Evolutionary conservation across 2,113 vertebrate genomes (phyloP).

Genomic region (Spheniscus mendiculus): DNA sequence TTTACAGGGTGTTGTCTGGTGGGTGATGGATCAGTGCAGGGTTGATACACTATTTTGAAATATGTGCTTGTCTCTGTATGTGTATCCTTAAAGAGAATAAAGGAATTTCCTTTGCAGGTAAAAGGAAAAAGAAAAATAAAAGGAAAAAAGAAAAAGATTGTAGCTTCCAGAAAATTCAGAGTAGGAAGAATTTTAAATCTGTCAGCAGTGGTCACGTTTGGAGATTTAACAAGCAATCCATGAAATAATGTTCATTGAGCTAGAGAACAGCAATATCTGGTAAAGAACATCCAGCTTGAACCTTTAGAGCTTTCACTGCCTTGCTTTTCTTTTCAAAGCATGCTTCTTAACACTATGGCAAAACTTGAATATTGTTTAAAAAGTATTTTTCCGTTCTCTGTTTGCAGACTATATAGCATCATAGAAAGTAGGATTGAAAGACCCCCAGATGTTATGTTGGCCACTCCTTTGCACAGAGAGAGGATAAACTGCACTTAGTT

Average conservation of each 20-base stretch:
- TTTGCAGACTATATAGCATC: not conserved
- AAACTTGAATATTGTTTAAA: not conserved
- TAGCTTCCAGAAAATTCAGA: not conserved
- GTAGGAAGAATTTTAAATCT: not conserved
- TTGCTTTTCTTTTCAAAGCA: not conserved
- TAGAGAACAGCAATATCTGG: not conserved
- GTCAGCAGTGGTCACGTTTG: not conserved
- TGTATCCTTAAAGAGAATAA: not conserved
- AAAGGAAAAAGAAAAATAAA: not conserved
- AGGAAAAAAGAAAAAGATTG: no score
- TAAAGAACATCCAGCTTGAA: not conserved
- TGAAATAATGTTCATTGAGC: not conserved
- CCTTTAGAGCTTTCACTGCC: not conserved
- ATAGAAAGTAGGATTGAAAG: not conserved
- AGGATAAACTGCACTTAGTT: conserved; percentile 29
- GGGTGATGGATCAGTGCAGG: not conserved
- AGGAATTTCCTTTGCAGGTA: not conserved
- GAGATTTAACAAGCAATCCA: not conserved
- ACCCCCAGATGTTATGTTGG: conserved; percentile 12
- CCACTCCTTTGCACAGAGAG: conserved; percentile 8
- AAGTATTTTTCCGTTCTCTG: not conserved
- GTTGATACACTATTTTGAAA: not conserved
- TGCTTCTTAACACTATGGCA: not conserved
- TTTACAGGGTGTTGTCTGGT: not conserved
- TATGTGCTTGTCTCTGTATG: not conserved